Evolutionary conservation across 2,797 vertebrate species (phyloP).

Genomic region (Thunnus albacares): DNA sequence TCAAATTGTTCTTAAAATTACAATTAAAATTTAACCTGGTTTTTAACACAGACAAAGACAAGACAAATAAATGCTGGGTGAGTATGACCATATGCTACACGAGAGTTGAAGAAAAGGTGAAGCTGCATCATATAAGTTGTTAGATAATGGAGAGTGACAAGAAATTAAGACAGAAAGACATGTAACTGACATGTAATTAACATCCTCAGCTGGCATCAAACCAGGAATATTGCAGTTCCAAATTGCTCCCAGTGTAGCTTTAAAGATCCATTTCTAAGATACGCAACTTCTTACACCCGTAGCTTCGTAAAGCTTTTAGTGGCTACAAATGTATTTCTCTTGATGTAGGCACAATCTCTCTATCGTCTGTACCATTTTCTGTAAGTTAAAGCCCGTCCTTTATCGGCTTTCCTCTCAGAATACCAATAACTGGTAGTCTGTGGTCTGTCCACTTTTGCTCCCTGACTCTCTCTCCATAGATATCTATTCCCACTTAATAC

Average conservation of each 20-base stretch:
- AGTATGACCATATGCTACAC: background rate
- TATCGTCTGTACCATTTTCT: slow-evolving; percentile 5
- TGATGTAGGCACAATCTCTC: slow-evolving; percentile 24
- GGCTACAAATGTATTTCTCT: slow-evolving; percentile 7
- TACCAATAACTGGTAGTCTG: slow-evolving; percentile 32
- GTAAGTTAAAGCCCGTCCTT: slow-evolving; percentile 31
- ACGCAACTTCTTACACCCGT: background rate
- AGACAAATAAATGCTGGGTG: background rate
- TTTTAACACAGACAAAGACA: background rate
- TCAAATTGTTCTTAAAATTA: background rate
- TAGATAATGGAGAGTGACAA: background rate
- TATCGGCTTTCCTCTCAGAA: slow-evolving; percentile 39
- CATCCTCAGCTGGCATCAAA: background rate
- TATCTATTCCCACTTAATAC: slow-evolving; percentile 74
- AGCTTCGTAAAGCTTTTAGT: slow-evolving; percentile 13
- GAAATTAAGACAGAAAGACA: background rate
- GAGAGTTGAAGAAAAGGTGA: background rate
- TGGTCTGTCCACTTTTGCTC: slow-evolving; percentile 44
- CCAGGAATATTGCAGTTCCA: background rate
- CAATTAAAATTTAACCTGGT: background rate
- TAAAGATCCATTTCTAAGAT: slow-evolving; percentile 24
- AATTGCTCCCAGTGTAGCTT: slow-evolving; percentile 12
- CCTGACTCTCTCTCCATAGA: slow-evolving; percentile 46
- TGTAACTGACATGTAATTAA: background rate
- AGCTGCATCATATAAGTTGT: background rate